phyloP scores from a whole-genome alignment of 2,113 vertebrate genomes.

The Actenoides hombroni region DNA sequence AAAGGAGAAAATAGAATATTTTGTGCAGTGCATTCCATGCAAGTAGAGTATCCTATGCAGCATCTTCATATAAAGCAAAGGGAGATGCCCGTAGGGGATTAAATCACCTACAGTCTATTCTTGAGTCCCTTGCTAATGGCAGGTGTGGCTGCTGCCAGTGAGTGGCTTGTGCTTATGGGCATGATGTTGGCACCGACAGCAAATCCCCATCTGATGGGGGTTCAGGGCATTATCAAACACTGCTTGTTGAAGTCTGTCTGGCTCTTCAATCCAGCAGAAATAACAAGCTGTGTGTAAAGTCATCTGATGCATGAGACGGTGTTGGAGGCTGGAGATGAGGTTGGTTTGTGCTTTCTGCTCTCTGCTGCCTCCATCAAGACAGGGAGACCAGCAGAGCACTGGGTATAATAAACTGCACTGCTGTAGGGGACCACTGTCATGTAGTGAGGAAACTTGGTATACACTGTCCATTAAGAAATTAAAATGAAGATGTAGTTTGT shows the following conservation, averaged over 20 bases:
- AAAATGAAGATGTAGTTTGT: not conserved
- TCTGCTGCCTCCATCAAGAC: not conserved
- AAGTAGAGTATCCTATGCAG: not conserved
- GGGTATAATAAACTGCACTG: rapidly evolving
- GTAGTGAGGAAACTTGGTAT: not conserved
- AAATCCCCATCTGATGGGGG: not conserved
- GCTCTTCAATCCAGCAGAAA: not conserved
- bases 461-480: not conserved
- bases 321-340: not conserved
- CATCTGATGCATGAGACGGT: not conserved
- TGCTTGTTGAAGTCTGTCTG: not conserved
- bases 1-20: not conserved
- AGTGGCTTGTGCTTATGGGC: not conserved
- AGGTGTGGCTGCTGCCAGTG: not conserved
- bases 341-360: not conserved
- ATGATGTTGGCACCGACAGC: not conserved
- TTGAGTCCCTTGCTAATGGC: not conserved
- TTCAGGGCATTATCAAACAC: not conserved
- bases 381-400: not conserved
- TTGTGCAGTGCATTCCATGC: not conserved
- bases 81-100: not conserved
- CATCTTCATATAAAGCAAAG: not conserved
- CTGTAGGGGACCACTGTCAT: not conserved
- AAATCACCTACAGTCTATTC: not conserved
- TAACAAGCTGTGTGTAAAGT: not conserved